phyloP scores from a whole-genome alignment of 2,113 vertebrate genomes.

The Nansenia antarctica region DNA sequence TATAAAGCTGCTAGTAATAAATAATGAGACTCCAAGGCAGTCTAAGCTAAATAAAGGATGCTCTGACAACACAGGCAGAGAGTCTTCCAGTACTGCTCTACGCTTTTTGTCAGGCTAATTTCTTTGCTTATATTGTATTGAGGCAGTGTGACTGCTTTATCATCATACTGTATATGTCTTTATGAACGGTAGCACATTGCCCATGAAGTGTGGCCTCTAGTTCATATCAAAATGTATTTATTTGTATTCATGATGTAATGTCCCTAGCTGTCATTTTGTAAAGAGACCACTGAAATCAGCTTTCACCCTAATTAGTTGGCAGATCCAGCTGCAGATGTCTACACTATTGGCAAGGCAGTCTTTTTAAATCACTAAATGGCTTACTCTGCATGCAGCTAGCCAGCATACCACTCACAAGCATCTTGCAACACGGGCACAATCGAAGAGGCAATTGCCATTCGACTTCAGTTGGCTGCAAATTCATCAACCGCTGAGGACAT shows the following conservation, averaged over 20 bases:
- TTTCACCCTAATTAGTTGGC: conserved; percentile 15
- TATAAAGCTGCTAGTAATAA: conserved; percentile 55
- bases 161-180: not conserved
- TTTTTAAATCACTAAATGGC: conserved; percentile 37
- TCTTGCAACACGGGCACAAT: conserved; percentile 55
- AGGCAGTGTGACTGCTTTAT: not conserved
- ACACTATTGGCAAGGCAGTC: conserved; percentile 12
- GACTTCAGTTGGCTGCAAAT: conserved; percentile 4
- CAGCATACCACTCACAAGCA: conserved; percentile 22
- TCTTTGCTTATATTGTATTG: not conserved
- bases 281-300: not conserved
- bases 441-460: conserved; percentile 54
- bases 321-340: conserved; percentile 4
- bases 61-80: not conserved
- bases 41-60: conserved; percentile 21
- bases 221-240: not conserved
- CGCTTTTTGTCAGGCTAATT: not conserved
- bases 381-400: conserved; percentile 39
- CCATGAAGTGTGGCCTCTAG: not conserved
- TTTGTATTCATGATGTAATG: conserved; percentile 3
- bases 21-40: conserved; percentile 40
- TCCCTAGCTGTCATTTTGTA: not conserved
- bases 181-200: not conserved
- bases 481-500: conserved; percentile 16
- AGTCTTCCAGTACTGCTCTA: not conserved